Base-by-base conservation (phyloP, 2,888 invertebrate species). In the Lottia gigantea region DNA sequence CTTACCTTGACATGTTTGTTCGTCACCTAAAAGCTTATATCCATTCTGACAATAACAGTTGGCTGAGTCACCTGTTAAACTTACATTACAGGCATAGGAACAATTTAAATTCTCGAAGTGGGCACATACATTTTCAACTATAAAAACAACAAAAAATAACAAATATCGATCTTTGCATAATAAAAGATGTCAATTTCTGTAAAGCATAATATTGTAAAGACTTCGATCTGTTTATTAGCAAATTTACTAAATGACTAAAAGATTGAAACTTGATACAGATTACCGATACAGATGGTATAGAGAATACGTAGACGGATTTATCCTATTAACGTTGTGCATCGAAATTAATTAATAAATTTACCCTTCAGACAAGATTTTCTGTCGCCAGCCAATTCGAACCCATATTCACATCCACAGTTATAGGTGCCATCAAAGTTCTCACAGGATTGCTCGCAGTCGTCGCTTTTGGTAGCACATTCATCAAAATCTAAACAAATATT, bases 21-120 rank as follows among this genome's bases (percentile, higher is more conserved):
- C 40, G 45, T 72, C 68, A 12, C 47, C 14, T 8, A 68, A 68
- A 26, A 74, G 46, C 19, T 62, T 55, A 23, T 68, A 73, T 1
- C 78, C 78, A 46, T 45, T 65, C 12, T 62, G n/a, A 61, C 78
- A 78, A 62, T 66, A 68, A 67, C 78, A 78, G 23, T 55, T 55
- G 25, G 69, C 25, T 12, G 73, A 63, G 0, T 14, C n/a, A 1
- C 72, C 73, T 1, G 45, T 15, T 45, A 47, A 45, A 8, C 55
- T 46, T 7, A 70, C 68, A 23, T 65, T 67, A n/a, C 63, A 66
- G 55, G 63, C 67, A 26, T 70, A 67, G 0, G 45, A 19, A n/a
- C 66, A 70, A 14, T 46, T 62, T 14, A 46, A 12, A 19, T 66
- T 68, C 23, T 11, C 23, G 14, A 55, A n/a, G 11, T 19, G 19